Evolutionary conservation across 2,888 invertebrate species (phyloP).

Genomic region (Chymomyza fuscimana): DNA sequence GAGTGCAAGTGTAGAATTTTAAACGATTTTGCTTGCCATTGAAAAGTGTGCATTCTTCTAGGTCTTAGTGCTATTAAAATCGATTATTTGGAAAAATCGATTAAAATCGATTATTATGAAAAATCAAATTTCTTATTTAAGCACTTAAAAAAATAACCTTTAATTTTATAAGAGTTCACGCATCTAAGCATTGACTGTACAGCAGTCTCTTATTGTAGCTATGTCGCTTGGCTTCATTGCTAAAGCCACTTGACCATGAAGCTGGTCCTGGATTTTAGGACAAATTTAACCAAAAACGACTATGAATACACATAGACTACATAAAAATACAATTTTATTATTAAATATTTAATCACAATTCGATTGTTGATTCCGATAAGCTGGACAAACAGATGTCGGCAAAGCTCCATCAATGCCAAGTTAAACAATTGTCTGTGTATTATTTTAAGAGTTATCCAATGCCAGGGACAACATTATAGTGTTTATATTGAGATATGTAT

Average conservation of each 20-base stretch:
- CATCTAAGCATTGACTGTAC: background rate
- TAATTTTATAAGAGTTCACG: conserved; percentile 3
- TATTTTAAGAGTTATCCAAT: conserved; percentile 5
- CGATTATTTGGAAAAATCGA: too few relatives aligned
- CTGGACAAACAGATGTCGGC: background rate
- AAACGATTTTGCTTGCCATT: too few relatives aligned
- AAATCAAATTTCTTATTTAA: too few relatives aligned
- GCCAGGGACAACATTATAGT: conserved; percentile 11
- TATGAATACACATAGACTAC: background rate
- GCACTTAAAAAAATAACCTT: too few relatives aligned
- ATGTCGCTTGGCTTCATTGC: background rate
- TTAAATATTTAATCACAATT: background rate
- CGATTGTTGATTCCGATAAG: background rate
- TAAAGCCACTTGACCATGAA: conserved; percentile 2
- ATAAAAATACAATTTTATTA: background rate
- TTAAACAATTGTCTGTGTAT: background rate
- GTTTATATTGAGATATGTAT: background rate
- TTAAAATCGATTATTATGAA: too few relatives aligned
- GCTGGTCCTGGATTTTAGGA: background rate
- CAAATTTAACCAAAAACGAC: background rate
- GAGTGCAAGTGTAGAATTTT: too few relatives aligned
- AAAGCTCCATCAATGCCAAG: background rate
- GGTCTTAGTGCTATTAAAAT: too few relatives aligned
- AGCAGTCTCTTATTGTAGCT: conserved; percentile 4
- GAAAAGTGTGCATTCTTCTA: too few relatives aligned